A percentile compares a stretch with the other conserved stretches of the same genome.
Conservation (phyloP, 2,797 vertebrate genomes). For the Saguinus oedipus region DNA sequence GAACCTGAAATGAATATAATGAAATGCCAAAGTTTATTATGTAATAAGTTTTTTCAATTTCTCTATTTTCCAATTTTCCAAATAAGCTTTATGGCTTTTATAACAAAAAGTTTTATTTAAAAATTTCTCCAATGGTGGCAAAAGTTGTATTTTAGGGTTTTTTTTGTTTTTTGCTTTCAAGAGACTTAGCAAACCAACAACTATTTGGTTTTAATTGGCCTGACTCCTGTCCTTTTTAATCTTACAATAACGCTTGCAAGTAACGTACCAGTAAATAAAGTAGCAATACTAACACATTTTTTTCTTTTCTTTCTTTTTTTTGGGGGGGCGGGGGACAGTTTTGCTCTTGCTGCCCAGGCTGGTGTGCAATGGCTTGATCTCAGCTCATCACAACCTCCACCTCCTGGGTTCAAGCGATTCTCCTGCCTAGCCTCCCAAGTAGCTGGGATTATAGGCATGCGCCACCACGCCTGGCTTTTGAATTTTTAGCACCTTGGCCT, state of each 20-base stretch:
- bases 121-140: background rate
- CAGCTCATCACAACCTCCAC: too few species aligned
- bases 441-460: too few species aligned
- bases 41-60: background rate
- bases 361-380: too few species aligned
- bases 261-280: background rate
- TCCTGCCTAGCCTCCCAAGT: too few species aligned
- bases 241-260: background rate
- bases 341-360: too few species aligned
- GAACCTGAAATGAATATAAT: background rate
- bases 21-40: background rate
- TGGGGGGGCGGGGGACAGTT: too few species aligned
- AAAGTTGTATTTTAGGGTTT: background rate
- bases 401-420: too few species aligned
- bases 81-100: background rate
- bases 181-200: background rate
- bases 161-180: background rate
- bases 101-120: background rate
- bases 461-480: too few species aligned
- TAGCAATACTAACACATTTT: background rate
- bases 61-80: slow-evolving; percentile 4
- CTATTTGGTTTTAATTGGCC: background rate
- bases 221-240: background rate
- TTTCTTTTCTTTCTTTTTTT: too few species aligned
- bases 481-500: too few species aligned